Evolutionary conservation across 1,140 invertebrate genomes (phyloP).

Genomic region (Meloidogyne hapla): DNA sequence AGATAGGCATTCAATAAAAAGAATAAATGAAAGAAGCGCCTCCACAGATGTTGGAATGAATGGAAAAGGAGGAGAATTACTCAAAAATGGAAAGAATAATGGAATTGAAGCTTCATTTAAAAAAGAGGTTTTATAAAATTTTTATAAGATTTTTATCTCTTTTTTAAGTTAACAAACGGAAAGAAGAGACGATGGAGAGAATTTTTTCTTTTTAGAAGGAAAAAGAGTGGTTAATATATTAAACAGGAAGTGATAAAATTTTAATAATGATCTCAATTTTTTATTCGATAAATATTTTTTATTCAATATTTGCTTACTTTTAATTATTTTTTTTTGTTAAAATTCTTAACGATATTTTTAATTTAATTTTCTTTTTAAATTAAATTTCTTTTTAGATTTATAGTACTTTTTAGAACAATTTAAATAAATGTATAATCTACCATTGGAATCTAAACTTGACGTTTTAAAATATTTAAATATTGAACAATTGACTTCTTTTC

Average conservation of each 20-base stretch:
- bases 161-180: not conserved
- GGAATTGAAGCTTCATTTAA: not conserved
- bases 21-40: not conserved
- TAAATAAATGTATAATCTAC: too few species aligned
- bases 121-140: not conserved
- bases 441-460: too few species aligned
- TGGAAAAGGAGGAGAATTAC: not conserved
- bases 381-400: too few species aligned
- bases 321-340: too few species aligned
- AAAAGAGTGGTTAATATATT: conserved; percentile 1
- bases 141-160: too few species aligned
- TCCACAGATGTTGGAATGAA: not conserved
- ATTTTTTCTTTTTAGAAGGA: not conserved
- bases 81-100: not conserved
- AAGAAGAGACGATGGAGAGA: not conserved
- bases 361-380: too few species aligned
- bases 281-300: too few species aligned
- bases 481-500: too few species aligned
- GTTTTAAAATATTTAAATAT: too few species aligned
- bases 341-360: too few species aligned
- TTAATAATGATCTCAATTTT: not conserved
- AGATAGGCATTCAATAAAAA: not conserved
- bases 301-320: too few species aligned
- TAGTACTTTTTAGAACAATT: too few species aligned
- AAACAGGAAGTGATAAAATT: not conserved